Evolutionary conservation across 1,140 invertebrate genomes (phyloP).

Genomic region (Pseudobourletiella spinata): DNA sequence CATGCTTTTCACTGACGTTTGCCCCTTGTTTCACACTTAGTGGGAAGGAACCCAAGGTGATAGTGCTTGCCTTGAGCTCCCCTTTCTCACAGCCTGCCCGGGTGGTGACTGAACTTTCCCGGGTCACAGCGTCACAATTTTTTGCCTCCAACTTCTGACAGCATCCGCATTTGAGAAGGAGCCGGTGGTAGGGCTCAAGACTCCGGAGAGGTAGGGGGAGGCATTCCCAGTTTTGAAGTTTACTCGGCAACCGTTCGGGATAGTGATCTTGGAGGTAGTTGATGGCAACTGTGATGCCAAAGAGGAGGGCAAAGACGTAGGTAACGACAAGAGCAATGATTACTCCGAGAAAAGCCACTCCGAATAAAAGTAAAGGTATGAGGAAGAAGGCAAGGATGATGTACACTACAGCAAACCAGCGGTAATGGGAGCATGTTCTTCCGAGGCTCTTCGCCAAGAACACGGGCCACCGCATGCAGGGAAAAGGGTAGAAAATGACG

Average conservation of each 20-base stretch:
- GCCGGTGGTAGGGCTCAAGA: slow-evolving; percentile 40
- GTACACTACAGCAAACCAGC: slow-evolving; percentile 52
- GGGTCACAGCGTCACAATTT: no score
- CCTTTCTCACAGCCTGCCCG: neutral
- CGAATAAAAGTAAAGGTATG: slow-evolving; percentile 45
- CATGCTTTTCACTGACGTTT: neutral
- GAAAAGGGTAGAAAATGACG: slow-evolving; percentile 52
- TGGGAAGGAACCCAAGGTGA: neutral
- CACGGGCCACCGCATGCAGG: slow-evolving; percentile 50
- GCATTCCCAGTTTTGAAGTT: slow-evolving; percentile 46
- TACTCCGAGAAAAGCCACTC: slow-evolving; percentile 40
- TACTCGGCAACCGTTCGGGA: slow-evolving; percentile 42
- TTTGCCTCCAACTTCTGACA: slow-evolving; percentile 6
- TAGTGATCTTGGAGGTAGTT: slow-evolving; percentile 41
- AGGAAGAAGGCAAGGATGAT: slow-evolving; percentile 47
- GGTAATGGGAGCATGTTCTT: slow-evolving; percentile 43
- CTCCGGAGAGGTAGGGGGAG: slow-evolving; percentile 46
- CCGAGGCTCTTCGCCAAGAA: slow-evolving; percentile 48
- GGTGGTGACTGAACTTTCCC: neutral
- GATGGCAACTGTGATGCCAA: slow-evolving; percentile 36
- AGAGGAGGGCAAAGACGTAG: slow-evolving; percentile 30
- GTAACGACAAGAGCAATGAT: slow-evolving; percentile 29
- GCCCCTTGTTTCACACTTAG: neutral
- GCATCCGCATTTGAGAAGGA: slow-evolving; percentile 25
- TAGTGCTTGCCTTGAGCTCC: neutral